phyloP scores from a whole-genome alignment of 2,888 invertebrate genomes.

The Mesodorylaimus sp. region DNA sequence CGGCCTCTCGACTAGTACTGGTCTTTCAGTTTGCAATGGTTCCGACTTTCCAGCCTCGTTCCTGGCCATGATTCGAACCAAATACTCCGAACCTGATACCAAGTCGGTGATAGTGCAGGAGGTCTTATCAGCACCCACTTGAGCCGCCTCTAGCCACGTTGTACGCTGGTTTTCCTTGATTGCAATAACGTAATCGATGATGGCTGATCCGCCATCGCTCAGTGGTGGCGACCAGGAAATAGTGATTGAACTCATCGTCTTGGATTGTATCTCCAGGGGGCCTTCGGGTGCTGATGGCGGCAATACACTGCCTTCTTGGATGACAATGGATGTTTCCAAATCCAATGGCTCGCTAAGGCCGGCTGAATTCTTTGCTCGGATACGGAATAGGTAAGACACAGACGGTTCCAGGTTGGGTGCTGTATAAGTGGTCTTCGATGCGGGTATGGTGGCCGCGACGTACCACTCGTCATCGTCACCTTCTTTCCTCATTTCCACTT shows the following conservation, averaged over 20 bases:
- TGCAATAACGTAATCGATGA: constrained; percentile 5
- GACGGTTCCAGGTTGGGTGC: constrained; percentile 23
- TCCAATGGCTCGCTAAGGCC: constrained; percentile 33
- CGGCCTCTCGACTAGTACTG: constrained; percentile 43
- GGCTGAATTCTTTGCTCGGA: constrained; percentile 32
- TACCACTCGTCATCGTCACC: constrained; percentile 47
- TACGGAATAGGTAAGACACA: constrained; percentile 33
- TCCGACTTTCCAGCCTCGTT: constrained; percentile 89
- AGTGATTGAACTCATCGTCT: constrained; percentile 7
- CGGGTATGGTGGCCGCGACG: not conserved
- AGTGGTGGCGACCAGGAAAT: constrained; percentile 30
- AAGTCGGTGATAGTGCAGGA: constrained; percentile 27
- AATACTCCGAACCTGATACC: constrained; percentile 33
- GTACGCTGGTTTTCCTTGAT: constrained; percentile 5
- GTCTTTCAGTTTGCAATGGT: constrained; percentile 60
- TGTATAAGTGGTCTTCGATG: not conserved
- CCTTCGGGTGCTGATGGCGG: constrained; percentile 5
- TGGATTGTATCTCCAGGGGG: constrained; percentile 3
- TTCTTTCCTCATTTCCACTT: constrained; percentile 56
- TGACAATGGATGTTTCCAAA: not conserved
- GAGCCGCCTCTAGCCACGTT: constrained; percentile 9
- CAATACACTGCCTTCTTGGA: not conserved
- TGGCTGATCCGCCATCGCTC: constrained; percentile 14
- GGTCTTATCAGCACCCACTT: constrained; percentile 12
- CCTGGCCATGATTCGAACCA: constrained; percentile 76